Conservation (phyloP, 2,888 invertebrate genomes). For the Athalia rosae region DNA sequence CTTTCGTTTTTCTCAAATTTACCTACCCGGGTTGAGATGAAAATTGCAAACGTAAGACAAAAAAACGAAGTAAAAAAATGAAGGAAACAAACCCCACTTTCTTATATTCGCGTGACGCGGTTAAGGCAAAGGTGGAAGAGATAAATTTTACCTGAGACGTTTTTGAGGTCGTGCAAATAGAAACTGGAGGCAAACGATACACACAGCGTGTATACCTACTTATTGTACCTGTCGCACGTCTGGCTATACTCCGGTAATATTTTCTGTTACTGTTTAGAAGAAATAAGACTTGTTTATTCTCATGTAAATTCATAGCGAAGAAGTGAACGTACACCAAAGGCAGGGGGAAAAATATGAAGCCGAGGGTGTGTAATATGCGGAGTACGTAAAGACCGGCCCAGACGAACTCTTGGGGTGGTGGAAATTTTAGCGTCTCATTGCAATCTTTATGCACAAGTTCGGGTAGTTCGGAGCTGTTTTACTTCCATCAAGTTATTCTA, state of each 20-base stretch:
- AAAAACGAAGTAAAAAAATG: too few relatives aligned
- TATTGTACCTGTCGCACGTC: constrained; percentile 19
- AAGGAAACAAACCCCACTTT: neutral
- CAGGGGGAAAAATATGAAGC: neutral
- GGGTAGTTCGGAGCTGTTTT: constrained; percentile 54
- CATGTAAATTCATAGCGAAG: neutral
- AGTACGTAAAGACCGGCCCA: neutral
- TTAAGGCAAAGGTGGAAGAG: neutral
- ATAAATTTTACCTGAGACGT: constrained; percentile 14
- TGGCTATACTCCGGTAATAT: constrained; percentile 12
- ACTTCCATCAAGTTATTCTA: constrained; percentile 59
- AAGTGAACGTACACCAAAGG: too few relatives aligned
- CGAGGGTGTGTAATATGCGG: neutral
- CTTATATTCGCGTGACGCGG: neutral
- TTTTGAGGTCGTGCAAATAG: neutral
- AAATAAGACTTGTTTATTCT: constrained; percentile 16
- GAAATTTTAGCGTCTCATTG: constrained; percentile 35
- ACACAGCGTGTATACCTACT: constrained; percentile 17
- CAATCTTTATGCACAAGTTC: constrained; percentile 61
- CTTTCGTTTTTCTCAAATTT: too few relatives aligned
- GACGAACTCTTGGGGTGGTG: constrained; percentile 13
- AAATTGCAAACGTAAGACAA: too few relatives aligned
- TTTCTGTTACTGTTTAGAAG: constrained; percentile 23
- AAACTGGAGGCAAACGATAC: constrained; percentile 24
- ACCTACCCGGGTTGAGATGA: too few relatives aligned